Evolutionary conservation across 2,888 invertebrate species (phyloP).

Genomic region (Acanthoscelides obtectus): DNA sequence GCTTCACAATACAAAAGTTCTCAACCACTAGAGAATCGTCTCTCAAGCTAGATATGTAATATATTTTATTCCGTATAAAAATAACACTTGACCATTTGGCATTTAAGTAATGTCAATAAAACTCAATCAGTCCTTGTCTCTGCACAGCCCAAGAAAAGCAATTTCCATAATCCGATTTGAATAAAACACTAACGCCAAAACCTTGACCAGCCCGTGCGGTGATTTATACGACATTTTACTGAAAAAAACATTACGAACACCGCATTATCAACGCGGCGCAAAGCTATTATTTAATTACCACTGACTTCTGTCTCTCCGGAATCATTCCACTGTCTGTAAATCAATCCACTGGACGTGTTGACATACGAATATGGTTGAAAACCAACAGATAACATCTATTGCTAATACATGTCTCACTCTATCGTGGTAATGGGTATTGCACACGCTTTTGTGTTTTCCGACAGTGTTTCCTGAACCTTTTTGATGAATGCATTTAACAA

Average conservation of each 20-base stretch:
- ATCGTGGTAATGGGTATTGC: neutral
- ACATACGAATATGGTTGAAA: neutral
- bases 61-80: too few relatives aligned
- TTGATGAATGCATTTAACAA: too few relatives aligned
- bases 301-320: neutral
- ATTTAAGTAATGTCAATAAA: too few relatives aligned
- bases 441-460: too few relatives aligned
- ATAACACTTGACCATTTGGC: too few relatives aligned
- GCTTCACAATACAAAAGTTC: too few relatives aligned
- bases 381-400: neutral
- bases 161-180: neutral
- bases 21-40: too few relatives aligned
- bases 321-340: neutral
- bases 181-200: neutral
- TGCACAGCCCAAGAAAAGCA: neutral
- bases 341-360: neutral
- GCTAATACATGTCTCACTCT: neutral
- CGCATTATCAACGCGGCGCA: neutral
- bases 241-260: neutral
- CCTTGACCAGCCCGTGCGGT: neutral
- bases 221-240: neutral
- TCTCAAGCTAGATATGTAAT: too few relatives aligned
- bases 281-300: neutral
- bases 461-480: too few relatives aligned
- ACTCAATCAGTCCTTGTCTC: neutral